Conservation (phyloP, 2,797 vertebrate genomes). For the Nannoperca australis region DNA sequence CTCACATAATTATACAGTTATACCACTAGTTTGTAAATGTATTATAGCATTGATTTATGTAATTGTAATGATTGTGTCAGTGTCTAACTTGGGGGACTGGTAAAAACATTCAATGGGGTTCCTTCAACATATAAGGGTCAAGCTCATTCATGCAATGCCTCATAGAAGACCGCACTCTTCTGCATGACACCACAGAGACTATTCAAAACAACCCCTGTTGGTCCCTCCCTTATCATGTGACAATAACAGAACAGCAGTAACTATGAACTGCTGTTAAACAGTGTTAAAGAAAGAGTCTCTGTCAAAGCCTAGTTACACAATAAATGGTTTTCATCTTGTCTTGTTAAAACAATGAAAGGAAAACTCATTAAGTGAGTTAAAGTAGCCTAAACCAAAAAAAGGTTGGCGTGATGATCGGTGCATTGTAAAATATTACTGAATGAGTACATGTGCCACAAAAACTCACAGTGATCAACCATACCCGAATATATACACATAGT, state of each 20-base stretch:
- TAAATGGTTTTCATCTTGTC: background rate
- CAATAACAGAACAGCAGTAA: constrained; percentile 28
- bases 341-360: background rate
- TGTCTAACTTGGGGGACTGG: too few relatives aligned
- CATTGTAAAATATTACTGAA: background rate
- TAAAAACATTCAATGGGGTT: background rate
- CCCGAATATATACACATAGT: background rate
- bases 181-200: background rate
- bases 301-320: background rate
- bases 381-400: background rate
- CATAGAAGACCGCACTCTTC: background rate
- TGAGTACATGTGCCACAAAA: background rate
- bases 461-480: background rate
- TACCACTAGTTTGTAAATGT: background rate
- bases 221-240: constrained; percentile 30
- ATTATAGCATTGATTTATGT: background rate
- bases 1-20: background rate
- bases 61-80: constrained; percentile 1
- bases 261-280: background rate
- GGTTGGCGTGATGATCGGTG: background rate
- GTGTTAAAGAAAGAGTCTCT: background rate
- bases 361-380: background rate
- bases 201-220: constrained; percentile 15
- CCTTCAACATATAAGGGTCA: background rate
- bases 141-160: background rate